phyloP scores from a whole-genome alignment of 2,113 vertebrate species.

The Tenebrosternarchus preto region DNA sequence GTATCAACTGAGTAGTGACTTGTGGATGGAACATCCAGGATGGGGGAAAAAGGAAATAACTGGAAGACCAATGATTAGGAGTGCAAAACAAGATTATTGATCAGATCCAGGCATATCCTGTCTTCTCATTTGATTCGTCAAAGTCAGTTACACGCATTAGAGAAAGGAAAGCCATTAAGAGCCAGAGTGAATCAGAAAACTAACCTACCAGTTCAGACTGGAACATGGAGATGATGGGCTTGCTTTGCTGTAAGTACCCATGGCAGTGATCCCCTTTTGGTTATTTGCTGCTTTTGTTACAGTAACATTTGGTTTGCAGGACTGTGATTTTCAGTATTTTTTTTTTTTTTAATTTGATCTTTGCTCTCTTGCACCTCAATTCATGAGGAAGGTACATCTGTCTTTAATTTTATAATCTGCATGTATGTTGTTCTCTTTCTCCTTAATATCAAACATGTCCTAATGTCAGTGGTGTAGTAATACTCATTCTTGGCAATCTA shows the following conservation, averaged over 20 bases:
- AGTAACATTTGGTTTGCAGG: conserved; percentile 40
- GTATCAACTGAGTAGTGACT: background rate
- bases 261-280: conserved; percentile 48
- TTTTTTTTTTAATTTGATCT: conserved; percentile 28
- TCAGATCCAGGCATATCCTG: conserved; percentile 18
- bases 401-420: conserved; percentile 24
- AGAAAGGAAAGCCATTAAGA: conserved; percentile 47
- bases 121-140: conserved; percentile 12
- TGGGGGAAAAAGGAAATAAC: background rate
- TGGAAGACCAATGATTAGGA: conserved; percentile 30
- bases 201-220: conserved; percentile 56
- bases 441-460: background rate
- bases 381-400: conserved; percentile 31
- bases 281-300: conserved; percentile 46
- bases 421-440: conserved; percentile 12
- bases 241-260: conserved; percentile 60
- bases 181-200: conserved; percentile 50
- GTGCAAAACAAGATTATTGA: background rate
- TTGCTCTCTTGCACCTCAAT: conserved; percentile 36
- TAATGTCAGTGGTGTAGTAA: background rate
- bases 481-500: background rate
- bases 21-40: background rate
- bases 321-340: conserved; percentile 37
- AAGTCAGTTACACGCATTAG: conserved; percentile 45
- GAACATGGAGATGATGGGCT: conserved; percentile 57